These are phyloP conservation scores for Clarias laeviceps DNA, from an alignment of 2,797 vertebrate genomes.

Conservation along the genomic window DNA sequence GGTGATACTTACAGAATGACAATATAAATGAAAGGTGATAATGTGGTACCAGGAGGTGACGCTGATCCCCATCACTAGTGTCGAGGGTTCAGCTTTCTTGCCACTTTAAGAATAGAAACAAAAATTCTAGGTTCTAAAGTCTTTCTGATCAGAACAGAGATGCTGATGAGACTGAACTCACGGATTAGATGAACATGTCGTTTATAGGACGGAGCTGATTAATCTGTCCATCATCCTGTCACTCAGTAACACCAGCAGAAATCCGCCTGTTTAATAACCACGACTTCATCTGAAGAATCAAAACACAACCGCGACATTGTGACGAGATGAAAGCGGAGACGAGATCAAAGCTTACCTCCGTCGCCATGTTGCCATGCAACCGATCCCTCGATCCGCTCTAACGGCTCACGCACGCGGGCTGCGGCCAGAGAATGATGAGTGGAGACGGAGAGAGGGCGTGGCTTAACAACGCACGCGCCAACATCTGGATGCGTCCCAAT, in stretches of 20 bases:
- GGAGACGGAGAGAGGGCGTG: background rate
- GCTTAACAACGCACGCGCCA: background rate
- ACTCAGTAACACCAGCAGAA: no score
- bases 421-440: constrained; percentile 39
- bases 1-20: no score
- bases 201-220: no score
- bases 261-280: no score
- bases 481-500: constrained; percentile 25
- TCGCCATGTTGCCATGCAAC: constrained; percentile 82
- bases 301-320: no score
- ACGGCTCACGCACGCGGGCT: constrained; percentile 60
- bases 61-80: no score
- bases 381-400: constrained; percentile 66
- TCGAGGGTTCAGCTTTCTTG: background rate
- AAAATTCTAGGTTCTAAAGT: background rate
- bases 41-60: no score
- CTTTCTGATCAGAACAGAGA: no score
- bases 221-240: no score
- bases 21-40: no score
- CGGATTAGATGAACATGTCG: no score
- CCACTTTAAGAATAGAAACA: background rate
- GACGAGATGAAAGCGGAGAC: background rate
- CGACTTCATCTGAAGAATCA: background rate
- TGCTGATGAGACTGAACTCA: no score
- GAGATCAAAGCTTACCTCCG: constrained; percentile 73